These are phyloP conservation scores for Chaetura pelagica DNA, from an alignment of 2,113 vertebrate genomes.

Conservation along the genomic window DNA sequence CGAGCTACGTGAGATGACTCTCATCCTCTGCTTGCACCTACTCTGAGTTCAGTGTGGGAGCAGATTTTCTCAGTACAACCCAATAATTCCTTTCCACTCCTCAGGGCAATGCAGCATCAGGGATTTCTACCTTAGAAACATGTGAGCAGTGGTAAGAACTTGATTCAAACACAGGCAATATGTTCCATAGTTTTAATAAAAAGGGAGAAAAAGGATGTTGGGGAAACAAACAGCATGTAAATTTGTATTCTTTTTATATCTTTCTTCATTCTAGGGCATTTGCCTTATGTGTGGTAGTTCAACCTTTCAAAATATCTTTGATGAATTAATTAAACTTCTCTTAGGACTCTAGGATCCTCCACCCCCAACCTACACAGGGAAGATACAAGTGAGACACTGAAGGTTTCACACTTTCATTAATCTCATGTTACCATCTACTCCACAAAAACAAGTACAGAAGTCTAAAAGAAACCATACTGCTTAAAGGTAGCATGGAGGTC, in stretches of 20 bases:
- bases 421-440: neutral
- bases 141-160: neutral
- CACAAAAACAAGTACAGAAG: neutral
- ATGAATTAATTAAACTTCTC: neutral
- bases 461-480: neutral
- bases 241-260: neutral
- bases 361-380: neutral
- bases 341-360: neutral
- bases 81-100: neutral
- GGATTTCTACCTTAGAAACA: neutral
- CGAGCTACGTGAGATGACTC: neutral
- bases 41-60: neutral
- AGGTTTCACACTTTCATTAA: neutral
- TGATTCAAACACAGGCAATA: neutral
- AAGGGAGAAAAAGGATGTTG: neutral
- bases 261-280: neutral
- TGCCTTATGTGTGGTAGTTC: neutral
- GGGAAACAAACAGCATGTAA: neutral
- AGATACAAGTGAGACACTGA: neutral
- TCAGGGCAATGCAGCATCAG: neutral
- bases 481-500: fast-evolving
- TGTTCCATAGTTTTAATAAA: neutral
- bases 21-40: neutral
- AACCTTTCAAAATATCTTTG: neutral
- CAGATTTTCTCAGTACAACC: neutral